Conservation (phyloP, 2,113 vertebrate genomes). For the Labrus mixtus region DNA sequence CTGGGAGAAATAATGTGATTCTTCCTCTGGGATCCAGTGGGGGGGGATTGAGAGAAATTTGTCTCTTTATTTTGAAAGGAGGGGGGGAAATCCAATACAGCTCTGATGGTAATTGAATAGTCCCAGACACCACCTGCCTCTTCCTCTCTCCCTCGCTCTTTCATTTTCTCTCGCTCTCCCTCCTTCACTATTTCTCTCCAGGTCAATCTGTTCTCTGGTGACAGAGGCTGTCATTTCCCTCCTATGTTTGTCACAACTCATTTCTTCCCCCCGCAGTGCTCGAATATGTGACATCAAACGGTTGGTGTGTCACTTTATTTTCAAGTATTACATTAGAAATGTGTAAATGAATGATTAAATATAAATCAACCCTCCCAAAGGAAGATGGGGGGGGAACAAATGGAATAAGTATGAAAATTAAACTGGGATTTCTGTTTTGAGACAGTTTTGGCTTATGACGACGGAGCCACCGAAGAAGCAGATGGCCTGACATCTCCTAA, state of each 20-base stretch:
- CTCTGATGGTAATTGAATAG: constrained; percentile 80
- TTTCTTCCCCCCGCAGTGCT: constrained; percentile 32
- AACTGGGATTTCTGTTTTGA: constrained; percentile 29
- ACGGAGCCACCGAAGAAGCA: constrained; percentile 60
- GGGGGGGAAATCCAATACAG: constrained; percentile 72
- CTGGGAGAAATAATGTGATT: constrained; percentile 67
- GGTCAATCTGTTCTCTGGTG: constrained; percentile 64
- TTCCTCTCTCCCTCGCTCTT: constrained; percentile 42
- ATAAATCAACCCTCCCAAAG: neutral
- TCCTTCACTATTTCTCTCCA: constrained; percentile 62
- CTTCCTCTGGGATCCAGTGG: constrained; percentile 69
- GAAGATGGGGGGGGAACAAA: neutral
- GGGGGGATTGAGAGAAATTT: constrained; percentile 66
- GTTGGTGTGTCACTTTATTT: constrained; percentile 1
- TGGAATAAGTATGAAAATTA: constrained; percentile 13
- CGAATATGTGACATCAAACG: constrained; percentile 11
- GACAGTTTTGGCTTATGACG: constrained; percentile 28
- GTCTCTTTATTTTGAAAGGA: constrained; percentile 76
- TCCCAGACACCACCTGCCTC: constrained; percentile 78
- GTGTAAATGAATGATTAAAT: constrained; percentile 19
- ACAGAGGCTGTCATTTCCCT: constrained; percentile 54
- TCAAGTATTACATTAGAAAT: constrained; percentile 30
- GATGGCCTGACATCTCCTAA: constrained; percentile 63
- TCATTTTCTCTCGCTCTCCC: constrained; percentile 66
- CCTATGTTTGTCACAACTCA: constrained; percentile 64